Evolutionary conservation across 1,140 invertebrate species (phyloP), one percentile per base, ranked within the genome.

Genomic region (Formica exsecta): DNA sequence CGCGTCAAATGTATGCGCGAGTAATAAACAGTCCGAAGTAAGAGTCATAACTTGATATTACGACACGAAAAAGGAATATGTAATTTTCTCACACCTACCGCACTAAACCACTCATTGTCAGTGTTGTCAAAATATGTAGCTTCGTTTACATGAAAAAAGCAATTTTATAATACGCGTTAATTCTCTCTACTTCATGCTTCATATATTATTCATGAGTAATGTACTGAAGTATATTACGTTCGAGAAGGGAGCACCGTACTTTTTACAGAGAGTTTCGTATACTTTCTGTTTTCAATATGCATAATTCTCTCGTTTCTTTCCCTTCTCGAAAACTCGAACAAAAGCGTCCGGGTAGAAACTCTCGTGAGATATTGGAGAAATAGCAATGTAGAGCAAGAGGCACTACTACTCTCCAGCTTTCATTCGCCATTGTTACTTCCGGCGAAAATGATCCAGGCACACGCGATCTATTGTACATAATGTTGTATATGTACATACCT

Each of bases 401-500:
- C n/a, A 29, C 44, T 7, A 3, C 36, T 70, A 44, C 25, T 25
- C 41, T 25, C 13, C 66, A 41, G 4, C 8, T 62, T 5, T n/a
- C 44, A 11, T 29, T 65, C 22, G 25, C 61, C n/a, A 13, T 64
- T 29, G 22, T 4, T 64, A 41, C 8, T 59, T 41, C 19, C 57
- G 4, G 25, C 29, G 19, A 54, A 59, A 22, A n/a, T 38, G 64
- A 44, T 41, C 36, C n/a, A 66, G 7, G 25, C 29, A 41, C 29
- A 13, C 19, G 38, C 29, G 44, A 80, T 85, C 54, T 77, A 51
- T 19, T 51, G 48, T 51, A 51, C 48, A 51, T 6, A 19, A 51
- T 32, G 48, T 51, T 4, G 13, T 6, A 19, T 51, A 51, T 51
- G 48, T 51, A 85, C 83, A 8, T 76, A 85, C 83, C 83, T 85